These are phyloP conservation scores for Drosophila ogumai DNA, from an alignment of 1,140 invertebrate species.

Conservation along the genomic window DNA sequence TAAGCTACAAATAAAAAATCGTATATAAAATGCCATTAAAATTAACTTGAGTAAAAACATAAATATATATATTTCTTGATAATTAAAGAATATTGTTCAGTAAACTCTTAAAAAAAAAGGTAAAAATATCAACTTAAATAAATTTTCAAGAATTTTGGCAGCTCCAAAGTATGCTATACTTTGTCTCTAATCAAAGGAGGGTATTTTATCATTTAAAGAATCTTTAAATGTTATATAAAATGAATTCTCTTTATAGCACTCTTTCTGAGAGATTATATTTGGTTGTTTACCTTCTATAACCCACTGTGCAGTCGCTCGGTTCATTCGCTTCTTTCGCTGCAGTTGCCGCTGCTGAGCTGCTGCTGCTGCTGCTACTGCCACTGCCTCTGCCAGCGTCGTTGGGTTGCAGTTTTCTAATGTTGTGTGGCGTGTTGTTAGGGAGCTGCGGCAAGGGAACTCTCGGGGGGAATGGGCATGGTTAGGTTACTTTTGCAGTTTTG, in stretches of 20 bases:
- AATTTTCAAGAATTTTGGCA: background rate
- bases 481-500: conserved; percentile 43
- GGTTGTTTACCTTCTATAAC: background rate
- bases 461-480: conserved; percentile 71
- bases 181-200: background rate
- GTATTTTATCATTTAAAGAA: background rate
- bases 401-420: conserved; percentile 79
- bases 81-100: background rate
- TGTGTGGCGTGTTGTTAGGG: conserved; percentile 69
- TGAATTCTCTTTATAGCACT: too few species aligned
- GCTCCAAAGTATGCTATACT: background rate
- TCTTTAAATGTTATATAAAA: too few species aligned
- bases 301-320: conserved; percentile 57
- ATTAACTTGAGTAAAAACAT: background rate
- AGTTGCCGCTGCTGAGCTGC: conserved; percentile 28
- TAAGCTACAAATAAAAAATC: too few species aligned
- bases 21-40: background rate
- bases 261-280: background rate
- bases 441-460: conserved; percentile 4
- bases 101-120: background rate
- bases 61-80: too few species aligned
- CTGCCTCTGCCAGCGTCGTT: conserved; percentile 38
- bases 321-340: conserved; percentile 71
- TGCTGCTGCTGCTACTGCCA: conserved; percentile 17
- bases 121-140: background rate